Base-by-base conservation (phyloP, 2,888 invertebrate genomes). In the Zhuqinia jingwanae region DNA sequence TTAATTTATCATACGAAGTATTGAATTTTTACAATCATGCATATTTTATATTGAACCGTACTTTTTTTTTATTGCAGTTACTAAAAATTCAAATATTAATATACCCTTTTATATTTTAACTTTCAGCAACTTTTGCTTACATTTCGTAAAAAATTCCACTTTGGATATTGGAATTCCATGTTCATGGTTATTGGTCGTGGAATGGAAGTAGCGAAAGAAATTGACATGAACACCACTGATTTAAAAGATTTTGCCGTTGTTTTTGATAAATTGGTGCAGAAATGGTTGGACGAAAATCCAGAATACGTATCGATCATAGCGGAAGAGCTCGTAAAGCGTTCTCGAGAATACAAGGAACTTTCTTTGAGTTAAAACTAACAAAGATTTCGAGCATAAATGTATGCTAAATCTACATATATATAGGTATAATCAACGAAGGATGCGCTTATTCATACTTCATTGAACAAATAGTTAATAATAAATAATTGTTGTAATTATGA, bases 271-370 rank as follows among this genome's bases (percentile, higher is more conserved):
- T 36, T 42, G 36, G 20, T 42, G 30, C 15, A 17, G 1, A 68
- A 68, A 36, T 68, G 65, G 65, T 36, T 68, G 6, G 42, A n/a
- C 1, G 42, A 68, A 17, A 68, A 68, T 36, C 65, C 65, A 1
- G 65, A 68, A 1, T 22, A 22, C 0, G 25, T 11, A 10, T 0
- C 22, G 11, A 6, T 0, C 11, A 22, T 10, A 13, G 58, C 58
- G 1, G 58, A 58, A 25, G 58, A 58, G 25, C 5, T 58, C 2
- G 53, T 53, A 1, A 53, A 53, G 17, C 20, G 1, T 8, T 8
- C 5, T n/a, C n/a, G 17, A 17, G 53, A 53, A 53, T 53, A 53
- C 5, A 17, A 53, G 13, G n/a, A 36, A 36, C 8, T 36, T n/a
- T n/a, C n/a, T n/a, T n/a, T n/a, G n/a, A n/a, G n/a, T n/a, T n/a